Conservation (phyloP, 2,113 vertebrate genomes). For the Mystacornis crossleyi region DNA sequence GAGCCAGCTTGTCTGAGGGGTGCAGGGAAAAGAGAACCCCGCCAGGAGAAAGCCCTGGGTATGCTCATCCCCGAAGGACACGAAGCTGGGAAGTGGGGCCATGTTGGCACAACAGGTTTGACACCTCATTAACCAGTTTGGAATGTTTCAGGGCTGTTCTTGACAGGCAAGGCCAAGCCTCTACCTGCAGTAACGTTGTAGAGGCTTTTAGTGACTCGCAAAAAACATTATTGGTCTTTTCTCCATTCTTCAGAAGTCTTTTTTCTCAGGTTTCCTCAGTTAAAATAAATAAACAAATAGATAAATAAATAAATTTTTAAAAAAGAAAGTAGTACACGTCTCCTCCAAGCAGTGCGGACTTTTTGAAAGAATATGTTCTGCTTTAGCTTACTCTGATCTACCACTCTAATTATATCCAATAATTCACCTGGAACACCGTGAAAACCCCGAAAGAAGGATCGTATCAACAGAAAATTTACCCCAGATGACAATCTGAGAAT, state of each 20-base stretch:
- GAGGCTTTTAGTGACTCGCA: background rate
- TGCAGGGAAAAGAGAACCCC: background rate
- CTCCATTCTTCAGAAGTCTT: background rate
- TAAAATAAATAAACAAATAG: background rate
- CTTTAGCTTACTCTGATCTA: conserved; percentile 1
- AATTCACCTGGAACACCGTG: conserved; percentile 40
- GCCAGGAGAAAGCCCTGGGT: background rate
- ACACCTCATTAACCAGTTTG: background rate
- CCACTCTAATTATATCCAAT: conserved; percentile 34
- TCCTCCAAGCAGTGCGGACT: background rate
- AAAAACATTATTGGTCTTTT: background rate
- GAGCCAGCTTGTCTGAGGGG: background rate
- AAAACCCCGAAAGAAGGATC: conserved; percentile 25
- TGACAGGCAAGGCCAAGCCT: background rate
- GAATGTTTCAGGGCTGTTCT: background rate
- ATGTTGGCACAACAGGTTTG: background rate
- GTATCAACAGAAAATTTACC: background rate
- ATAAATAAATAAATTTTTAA: background rate
- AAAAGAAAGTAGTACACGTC: background rate
- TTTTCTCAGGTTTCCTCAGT: background rate
- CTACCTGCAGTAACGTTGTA: background rate
- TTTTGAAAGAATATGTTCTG: background rate
- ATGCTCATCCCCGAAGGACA: background rate
- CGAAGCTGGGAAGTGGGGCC: background rate
- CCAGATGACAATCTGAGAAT: background rate